A percentile compares a stretch with the other conserved stretches of the same genome.
phyloP scores from a whole-genome alignment of 2,888 invertebrate genomes.

The Meloe dianella region DNA sequence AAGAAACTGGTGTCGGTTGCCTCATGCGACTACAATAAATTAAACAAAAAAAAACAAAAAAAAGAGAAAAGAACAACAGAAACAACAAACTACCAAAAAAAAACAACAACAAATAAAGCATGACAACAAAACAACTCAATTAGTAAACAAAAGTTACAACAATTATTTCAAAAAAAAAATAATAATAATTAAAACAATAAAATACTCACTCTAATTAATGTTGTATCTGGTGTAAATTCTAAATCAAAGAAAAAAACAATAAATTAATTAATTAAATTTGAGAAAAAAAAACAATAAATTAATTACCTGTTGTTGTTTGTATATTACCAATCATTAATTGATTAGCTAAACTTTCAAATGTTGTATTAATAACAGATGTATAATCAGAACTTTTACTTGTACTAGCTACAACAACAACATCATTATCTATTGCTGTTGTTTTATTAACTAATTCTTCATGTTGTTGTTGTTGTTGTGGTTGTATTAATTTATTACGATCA shows the following conservation, averaged over 20 bases:
- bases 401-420: conserved; percentile 14
- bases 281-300: background rate
- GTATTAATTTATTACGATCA: conserved; percentile 50
- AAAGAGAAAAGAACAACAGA: conserved; percentile 40
- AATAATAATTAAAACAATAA: too few species aligned
- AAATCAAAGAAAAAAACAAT: background rate
- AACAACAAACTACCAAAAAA: conserved; percentile 26
- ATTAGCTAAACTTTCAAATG: conserved; percentile 45
- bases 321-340: conserved; percentile 22
- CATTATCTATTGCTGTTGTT: background rate
- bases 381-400: conserved; percentile 44
- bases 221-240: conserved; percentile 37
- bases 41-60: conserved; percentile 48
- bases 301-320: background rate
- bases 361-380: conserved; percentile 53
- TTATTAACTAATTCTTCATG: conserved; percentile 7
- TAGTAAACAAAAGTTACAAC: conserved; percentile 22
- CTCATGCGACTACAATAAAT: conserved; percentile 56
- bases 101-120: conserved; percentile 20
- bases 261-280: background rate
- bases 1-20: conserved; percentile 47
- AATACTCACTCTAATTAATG: conserved; percentile 47
- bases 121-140: too few species aligned
- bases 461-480: conserved; percentile 34
- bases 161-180: conserved; percentile 34